A percentile compares a stretch with the other conserved stretches of the same genome.
Conservation (phyloP, 2,113 vertebrate genomes). For the Menidia beryllina region DNA sequence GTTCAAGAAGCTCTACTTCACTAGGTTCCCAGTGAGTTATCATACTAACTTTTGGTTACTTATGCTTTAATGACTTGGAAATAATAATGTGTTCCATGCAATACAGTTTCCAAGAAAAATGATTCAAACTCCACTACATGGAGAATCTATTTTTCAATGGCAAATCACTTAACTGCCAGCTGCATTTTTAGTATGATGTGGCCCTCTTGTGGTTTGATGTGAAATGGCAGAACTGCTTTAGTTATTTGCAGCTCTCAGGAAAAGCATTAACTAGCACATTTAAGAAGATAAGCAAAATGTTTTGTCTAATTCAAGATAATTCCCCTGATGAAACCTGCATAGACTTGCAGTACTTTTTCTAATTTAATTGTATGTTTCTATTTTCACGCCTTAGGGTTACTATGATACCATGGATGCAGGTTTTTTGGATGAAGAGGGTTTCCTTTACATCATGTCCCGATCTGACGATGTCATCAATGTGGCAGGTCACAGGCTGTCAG, state of each 20-base stretch:
- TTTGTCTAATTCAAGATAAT: not conserved
- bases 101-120: too few relatives aligned
- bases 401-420: constrained; percentile 99
- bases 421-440: constrained; percentile 91
- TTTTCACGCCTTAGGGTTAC: constrained; percentile 84
- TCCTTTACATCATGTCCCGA: constrained; percentile 93
- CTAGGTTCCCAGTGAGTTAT: constrained; percentile 91
- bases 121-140: too few relatives aligned
- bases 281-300: not conserved
- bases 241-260: not conserved
- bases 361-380: not conserved
- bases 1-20: constrained; percentile 92
- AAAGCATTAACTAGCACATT: not conserved
- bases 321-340: not conserved
- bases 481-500: constrained; percentile 94
- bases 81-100: too few relatives aligned
- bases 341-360: not conserved
- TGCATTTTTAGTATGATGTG: constrained; percentile 16
- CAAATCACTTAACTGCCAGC: too few relatives aligned
- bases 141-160: too few relatives aligned
- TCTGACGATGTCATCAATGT: constrained; percentile 98
- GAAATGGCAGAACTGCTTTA: not conserved
- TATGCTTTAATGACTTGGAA: not conserved
- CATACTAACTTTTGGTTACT: not conserved
- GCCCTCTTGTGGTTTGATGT: constrained; percentile 62